A percentile compares a stretch with the other conserved stretches of the same genome.
Conservation (phyloP, 64 coral and sea anemone genomes). For the Stylophora pistillata region DNA sequence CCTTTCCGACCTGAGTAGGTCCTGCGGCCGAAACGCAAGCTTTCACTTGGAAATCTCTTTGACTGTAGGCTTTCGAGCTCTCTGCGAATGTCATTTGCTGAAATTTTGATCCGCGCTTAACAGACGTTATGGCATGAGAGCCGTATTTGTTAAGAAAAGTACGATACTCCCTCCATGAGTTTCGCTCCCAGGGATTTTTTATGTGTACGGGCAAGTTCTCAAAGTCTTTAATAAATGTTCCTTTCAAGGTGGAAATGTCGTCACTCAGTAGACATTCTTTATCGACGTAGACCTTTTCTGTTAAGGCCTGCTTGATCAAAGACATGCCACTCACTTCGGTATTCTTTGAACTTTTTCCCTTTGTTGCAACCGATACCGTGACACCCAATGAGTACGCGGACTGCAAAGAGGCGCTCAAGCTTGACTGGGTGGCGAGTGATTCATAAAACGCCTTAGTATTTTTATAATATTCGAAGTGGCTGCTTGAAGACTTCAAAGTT, state of each 20-base stretch:
- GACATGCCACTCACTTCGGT: constrained; percentile 47
- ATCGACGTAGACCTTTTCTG: constrained; percentile 8
- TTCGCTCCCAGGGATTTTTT: constrained; percentile 15
- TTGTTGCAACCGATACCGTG: not conserved
- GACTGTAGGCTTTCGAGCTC: constrained; percentile 14
- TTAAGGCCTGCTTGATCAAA: constrained; percentile 16
- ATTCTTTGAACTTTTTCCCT: not conserved
- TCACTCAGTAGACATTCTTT: constrained; percentile 26
- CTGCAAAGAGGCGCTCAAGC: constrained; percentile 1
- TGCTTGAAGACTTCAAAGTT: not conserved
- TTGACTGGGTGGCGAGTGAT: not conserved
- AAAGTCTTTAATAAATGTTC: constrained; percentile 22
- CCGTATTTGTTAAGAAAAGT: constrained; percentile 43
- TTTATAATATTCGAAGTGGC: constrained; percentile 5
- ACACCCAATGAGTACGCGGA: constrained; percentile 15
- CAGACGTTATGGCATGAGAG: constrained; percentile 51
- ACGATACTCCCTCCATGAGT: constrained; percentile 53
- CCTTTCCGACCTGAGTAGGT: constrained; percentile 9
- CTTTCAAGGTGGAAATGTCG: not conserved
- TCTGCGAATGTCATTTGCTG: constrained; percentile 37
- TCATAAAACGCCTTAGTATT: constrained; percentile 28
- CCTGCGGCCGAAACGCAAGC: constrained; percentile 25
- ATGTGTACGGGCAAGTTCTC: constrained; percentile 4
- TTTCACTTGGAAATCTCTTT: constrained; percentile 52
- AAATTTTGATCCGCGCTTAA: constrained; percentile 46